Evolutionary conservation across 2,888 invertebrate species (phyloP).

Genomic region (Callosobruchus maculatus): DNA sequence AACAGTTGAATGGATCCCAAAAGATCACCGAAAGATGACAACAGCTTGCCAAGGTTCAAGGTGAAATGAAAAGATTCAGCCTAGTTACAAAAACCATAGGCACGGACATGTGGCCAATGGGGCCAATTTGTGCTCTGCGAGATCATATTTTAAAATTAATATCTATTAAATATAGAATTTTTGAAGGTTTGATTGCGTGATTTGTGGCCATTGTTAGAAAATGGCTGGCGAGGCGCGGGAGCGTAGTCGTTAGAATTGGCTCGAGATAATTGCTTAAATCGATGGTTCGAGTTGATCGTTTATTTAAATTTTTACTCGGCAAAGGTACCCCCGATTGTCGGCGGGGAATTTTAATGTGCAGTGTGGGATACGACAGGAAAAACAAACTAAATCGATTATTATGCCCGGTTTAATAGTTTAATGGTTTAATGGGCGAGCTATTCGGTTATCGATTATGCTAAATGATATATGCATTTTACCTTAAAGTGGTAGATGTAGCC

Average conservation of each 20-base stretch:
- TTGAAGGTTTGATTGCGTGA: slow-evolving; percentile 22
- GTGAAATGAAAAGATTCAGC: no score
- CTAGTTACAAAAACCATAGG: not conserved
- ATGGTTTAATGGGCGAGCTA: not conserved
- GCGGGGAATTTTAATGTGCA: not conserved
- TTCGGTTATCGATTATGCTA: not conserved
- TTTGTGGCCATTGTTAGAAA: slow-evolving; percentile 17
- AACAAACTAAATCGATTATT: not conserved
- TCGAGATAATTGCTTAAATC: not conserved
- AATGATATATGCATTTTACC: not conserved
- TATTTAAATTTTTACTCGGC: not conserved
- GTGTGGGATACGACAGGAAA: not conserved
- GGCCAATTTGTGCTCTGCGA: not conserved
- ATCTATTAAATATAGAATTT: slow-evolving; percentile 16
- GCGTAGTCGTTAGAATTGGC: not conserved
- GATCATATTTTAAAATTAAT: slow-evolving; percentile 17
- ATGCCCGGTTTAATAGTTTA: not conserved
- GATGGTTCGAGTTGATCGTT: not conserved
- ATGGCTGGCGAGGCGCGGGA: slow-evolving; percentile 4
- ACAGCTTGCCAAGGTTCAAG: no score
- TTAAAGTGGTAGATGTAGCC: not conserved
- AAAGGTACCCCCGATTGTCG: not conserved
- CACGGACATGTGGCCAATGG: not conserved
- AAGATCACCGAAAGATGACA: no score
- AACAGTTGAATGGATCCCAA: no score